phyloP scores from a whole-genome alignment of 2,797 vertebrate species.

The Pachyuromys duprasi region DNA sequence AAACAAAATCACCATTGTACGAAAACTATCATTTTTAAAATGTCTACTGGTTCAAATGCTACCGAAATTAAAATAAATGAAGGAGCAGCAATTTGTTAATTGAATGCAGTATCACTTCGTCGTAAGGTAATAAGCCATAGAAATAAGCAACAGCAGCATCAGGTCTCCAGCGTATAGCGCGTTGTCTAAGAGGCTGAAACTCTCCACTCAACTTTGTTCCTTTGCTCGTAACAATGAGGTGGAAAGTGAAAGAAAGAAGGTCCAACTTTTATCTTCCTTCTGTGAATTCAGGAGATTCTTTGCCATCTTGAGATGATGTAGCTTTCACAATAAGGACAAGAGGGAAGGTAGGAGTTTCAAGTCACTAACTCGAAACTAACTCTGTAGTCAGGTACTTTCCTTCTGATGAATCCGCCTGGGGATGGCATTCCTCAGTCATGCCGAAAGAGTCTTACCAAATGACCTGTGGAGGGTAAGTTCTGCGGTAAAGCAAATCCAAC shows the following conservation, averaged over 20 bases:
- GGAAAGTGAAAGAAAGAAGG: not conserved
- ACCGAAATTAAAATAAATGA: not conserved
- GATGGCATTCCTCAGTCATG: slow-evolving; percentile 27
- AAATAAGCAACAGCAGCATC: not conserved
- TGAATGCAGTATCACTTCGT: not conserved
- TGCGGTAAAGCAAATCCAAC: slow-evolving; percentile 17
- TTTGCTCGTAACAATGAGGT: not conserved
- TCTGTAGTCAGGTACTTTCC: not conserved
- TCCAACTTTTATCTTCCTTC: not conserved
- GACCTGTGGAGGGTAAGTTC: not conserved
- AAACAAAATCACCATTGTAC: not conserved
- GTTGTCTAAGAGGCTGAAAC: not conserved
- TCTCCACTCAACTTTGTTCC: not conserved
- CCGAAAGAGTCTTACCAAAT: slow-evolving; percentile 2
- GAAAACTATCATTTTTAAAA: not conserved
- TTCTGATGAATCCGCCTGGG: not conserved
- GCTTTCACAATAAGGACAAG: not conserved
- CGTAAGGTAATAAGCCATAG: not conserved
- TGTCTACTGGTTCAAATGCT: not conserved
- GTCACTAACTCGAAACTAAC: not conserved
- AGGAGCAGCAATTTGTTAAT: not conserved
- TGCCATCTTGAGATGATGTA: not conserved
- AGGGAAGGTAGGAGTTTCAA: not conserved
- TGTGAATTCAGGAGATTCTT: not conserved
- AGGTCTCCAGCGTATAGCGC: not conserved